These are phyloP conservation scores for Alethe diademata DNA, from an alignment of 2,113 vertebrate genomes.

Conservation along the genomic window DNA sequence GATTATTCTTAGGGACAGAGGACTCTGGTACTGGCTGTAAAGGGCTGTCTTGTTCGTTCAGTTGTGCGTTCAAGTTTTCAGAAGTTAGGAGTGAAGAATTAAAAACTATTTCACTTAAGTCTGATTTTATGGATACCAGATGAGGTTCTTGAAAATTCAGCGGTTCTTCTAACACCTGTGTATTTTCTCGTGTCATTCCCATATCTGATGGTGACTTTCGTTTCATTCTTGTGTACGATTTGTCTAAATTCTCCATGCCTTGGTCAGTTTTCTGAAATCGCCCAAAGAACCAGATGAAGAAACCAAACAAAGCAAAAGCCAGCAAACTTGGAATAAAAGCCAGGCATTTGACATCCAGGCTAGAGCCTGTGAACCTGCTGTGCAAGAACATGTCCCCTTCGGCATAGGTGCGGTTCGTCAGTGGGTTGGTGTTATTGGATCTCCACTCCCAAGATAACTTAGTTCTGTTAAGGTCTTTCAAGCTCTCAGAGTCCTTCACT, in stretches of 20 bases:
- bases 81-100: constrained; percentile 78
- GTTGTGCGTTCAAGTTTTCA: constrained; percentile 75
- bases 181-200: constrained; percentile 88
- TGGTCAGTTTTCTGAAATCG: constrained; percentile 93
- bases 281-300: constrained; percentile 95
- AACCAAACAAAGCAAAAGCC: constrained; percentile 92
- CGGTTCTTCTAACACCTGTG: constrained; percentile 78
- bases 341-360: constrained; percentile 91
- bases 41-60: constrained; percentile 66
- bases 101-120: constrained; percentile 80
- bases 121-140: constrained; percentile 83
- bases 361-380: constrained; percentile 89
- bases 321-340: constrained; percentile 93
- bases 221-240: constrained; percentile 91
- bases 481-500: constrained; percentile 90
- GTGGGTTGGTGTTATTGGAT: constrained; percentile 83
- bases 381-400: constrained; percentile 92
- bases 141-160: constrained; percentile 80
- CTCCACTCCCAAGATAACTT: constrained; percentile 93
- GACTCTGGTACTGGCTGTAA: constrained; percentile 62
- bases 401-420: constrained; percentile 85
- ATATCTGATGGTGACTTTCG: constrained; percentile 91
- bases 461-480: constrained; percentile 88
- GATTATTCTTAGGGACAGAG: constrained; percentile 52
- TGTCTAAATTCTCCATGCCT: constrained; percentile 89